Conservation (phyloP, 2,888 invertebrate species). For the Drosophila conformis region DNA sequence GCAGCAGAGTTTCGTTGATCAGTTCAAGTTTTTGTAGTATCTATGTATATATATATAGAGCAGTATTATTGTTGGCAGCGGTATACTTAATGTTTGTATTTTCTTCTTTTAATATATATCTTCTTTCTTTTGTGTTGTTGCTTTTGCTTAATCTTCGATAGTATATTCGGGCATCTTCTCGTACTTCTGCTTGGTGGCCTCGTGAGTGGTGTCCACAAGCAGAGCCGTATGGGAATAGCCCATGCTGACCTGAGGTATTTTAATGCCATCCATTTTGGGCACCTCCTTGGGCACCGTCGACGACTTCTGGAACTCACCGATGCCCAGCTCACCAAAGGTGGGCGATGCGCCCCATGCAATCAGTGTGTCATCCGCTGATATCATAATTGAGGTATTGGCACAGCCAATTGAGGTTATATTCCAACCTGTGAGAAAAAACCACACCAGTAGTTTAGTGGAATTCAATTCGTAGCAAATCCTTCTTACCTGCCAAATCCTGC, state of each 20-base stretch:
- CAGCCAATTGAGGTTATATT: slow-evolving; percentile 93
- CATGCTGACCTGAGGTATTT: slow-evolving; percentile 92
- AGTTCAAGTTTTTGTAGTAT: slow-evolving; percentile 63
- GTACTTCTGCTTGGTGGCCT: slow-evolving; percentile 86
- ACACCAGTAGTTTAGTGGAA: neutral
- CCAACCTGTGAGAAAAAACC: slow-evolving; percentile 89
- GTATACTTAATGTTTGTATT: slow-evolving; percentile 54
- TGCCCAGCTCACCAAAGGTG: slow-evolving; percentile 96
- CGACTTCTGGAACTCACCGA: slow-evolving; percentile 95
- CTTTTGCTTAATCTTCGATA: slow-evolving; percentile 81
- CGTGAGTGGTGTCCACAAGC: slow-evolving; percentile 86
- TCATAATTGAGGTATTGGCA: slow-evolving; percentile 92
- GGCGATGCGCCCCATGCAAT: slow-evolving; percentile 98
- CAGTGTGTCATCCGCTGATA: slow-evolving; percentile 95
- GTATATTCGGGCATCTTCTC: slow-evolving; percentile 86
- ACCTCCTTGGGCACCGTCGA: slow-evolving; percentile 95
- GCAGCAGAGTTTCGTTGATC: slow-evolving; percentile 78
- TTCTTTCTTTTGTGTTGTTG: slow-evolving; percentile 31
- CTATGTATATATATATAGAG: slow-evolving; percentile 59
- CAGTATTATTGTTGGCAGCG: slow-evolving; percentile 77
- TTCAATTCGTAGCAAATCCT: neutral
- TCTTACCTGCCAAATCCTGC: slow-evolving; percentile 91
- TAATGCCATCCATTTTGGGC: slow-evolving; percentile 90
- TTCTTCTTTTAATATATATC: slow-evolving; percentile 16
- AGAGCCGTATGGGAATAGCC: slow-evolving; percentile 94